Evolutionary conservation across 1,140 invertebrate species (phyloP).

Genomic region (Anadara kagoshimensis): DNA sequence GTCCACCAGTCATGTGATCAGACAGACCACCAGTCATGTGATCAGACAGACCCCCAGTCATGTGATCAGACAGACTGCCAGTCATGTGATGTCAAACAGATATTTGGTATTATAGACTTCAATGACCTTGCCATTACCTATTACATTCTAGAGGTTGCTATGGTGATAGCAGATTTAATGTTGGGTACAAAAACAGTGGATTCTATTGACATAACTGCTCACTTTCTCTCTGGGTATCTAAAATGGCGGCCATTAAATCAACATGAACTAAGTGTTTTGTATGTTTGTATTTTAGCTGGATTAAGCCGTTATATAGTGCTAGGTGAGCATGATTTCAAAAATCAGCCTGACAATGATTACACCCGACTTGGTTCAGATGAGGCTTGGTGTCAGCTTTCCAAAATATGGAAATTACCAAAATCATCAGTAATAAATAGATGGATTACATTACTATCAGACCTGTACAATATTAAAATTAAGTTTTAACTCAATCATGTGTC

Average conservation of each 20-base stretch:
- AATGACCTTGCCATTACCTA: conserved; percentile 10
- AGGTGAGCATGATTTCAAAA: conserved; percentile 7
- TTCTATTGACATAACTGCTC: background rate
- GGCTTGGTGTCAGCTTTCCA: background rate
- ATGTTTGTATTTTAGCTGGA: background rate
- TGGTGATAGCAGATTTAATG: conserved; percentile 15
- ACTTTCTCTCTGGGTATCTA: conserved; percentile 18
- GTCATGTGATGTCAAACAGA: background rate
- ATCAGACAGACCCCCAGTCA: background rate
- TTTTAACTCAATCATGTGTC: background rate
- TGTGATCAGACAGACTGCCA: background rate
- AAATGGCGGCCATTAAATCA: conserved; percentile 1
- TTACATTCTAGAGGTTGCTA: conserved; percentile 11
- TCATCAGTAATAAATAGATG: background rate
- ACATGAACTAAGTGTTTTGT: conserved; percentile 2
- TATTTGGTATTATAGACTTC: conserved; percentile 25
- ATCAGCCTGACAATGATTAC: conserved; percentile 9
- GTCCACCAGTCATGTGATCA: background rate
- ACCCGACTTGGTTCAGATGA: background rate
- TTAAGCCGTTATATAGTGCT: conserved; percentile 16
- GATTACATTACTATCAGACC: background rate
- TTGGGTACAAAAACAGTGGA: background rate
- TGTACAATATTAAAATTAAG: background rate
- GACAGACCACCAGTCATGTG: background rate
- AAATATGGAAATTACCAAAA: background rate